Evolutionary conservation across 2,888 invertebrate species (phyloP), one percentile per base, ranked within the genome.

Genomic region (Tillus elongatus): DNA sequence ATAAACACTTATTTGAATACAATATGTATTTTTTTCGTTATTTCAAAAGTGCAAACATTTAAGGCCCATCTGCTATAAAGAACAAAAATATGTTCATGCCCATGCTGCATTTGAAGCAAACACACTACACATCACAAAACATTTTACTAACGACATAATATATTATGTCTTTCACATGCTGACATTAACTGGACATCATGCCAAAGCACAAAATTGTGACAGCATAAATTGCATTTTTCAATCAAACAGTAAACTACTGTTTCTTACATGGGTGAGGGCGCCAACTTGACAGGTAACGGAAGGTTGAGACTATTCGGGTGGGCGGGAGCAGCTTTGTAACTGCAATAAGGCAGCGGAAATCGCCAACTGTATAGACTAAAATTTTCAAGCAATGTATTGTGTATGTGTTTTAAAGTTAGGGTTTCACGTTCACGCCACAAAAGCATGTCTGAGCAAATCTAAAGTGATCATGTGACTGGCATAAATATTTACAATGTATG

Each of bases 341-440:
- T 87, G 82, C 87, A 87, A 87, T 88, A 87, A 79, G 87, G 87
- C 81, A 88, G 83, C 76, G 88, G 87, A 79, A 87, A 88, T 79
- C 87, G 87, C 87, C 87, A 87, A 83, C 87, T 86, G 80, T 87
- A 87, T 80, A 88, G 82, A 85, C 87, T 88, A 82, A 63, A 65
- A 66, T 63, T 59, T 53, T 54, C 57, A 55, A 46, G 50, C 52
- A 45, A 45, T 46, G 44, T 34, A 44, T 39, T 45, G 47, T 49
- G 40, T 41, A n/a, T n/a, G 24, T 19, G 24, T 19, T 19, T 19
- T n/a, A n/a, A n/a, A n/a, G n/a, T n/a, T n/a, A n/a, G n/a, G n/a
- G n/a, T n/a, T n/a, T n/a, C n/a, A n/a, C n/a, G n/a, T n/a, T n/a
- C n/a, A 40, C 30, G 35, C 28, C 35, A 39, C 35, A 38, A 40